Conservation (phyloP, 2,888 invertebrate genomes). For the Onthophagus sagittarius region DNA sequence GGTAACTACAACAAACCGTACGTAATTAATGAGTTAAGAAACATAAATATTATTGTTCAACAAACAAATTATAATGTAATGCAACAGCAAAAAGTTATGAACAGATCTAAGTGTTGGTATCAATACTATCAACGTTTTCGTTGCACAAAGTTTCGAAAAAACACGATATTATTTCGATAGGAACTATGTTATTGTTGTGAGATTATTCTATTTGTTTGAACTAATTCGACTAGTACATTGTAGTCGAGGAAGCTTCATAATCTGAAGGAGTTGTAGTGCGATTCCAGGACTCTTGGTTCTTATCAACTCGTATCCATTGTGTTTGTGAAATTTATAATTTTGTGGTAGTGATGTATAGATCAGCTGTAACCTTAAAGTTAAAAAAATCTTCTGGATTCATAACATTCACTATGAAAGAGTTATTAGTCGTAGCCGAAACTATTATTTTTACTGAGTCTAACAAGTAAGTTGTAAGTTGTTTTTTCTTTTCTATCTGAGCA, state of each 20-base stretch:
- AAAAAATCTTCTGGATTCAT: conserved; percentile 22
- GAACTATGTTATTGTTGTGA: not conserved
- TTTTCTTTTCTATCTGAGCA: not conserved
- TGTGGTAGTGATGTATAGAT: conserved; percentile 11
- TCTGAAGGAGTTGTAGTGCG: not conserved
- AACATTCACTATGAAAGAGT: conserved; percentile 20
- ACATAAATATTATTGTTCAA: no score
- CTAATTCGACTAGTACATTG: not conserved
- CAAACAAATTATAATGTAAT: not conserved
- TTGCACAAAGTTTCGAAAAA: not conserved
- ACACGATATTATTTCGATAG: not conserved
- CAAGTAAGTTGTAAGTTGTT: conserved; percentile 16
- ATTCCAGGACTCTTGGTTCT: not conserved
- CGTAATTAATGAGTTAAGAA: no score
- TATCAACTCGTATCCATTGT: conserved; percentile 18
- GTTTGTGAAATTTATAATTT: conserved; percentile 21
- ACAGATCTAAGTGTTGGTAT: not conserved
- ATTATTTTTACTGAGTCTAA: conserved; percentile 22
- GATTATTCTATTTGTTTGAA: not conserved
- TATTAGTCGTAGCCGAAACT: conserved; percentile 19
- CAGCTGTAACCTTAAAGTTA: conserved; percentile 17
- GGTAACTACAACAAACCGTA: no score
- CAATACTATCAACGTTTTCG: not conserved
- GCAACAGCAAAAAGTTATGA: not conserved
- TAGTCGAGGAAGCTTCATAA: not conserved